A percentile compares a stretch with the other conserved stretches of the same genome.
phyloP scores from a whole-genome alignment of 2,113 vertebrate genomes.

The Budorcas taxicolor region DNA sequence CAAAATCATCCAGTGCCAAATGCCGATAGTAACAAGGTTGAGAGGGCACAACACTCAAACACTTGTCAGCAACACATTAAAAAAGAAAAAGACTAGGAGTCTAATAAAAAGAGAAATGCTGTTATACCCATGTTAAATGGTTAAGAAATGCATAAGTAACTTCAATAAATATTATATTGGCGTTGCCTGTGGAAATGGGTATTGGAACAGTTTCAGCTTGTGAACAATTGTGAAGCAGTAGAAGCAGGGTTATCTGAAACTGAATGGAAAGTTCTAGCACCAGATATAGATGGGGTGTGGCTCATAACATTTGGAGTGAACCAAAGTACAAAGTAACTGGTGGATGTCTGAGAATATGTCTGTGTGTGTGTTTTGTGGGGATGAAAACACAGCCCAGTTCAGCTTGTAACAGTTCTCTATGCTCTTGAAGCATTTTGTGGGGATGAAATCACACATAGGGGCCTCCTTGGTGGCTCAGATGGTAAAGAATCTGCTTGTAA shows the following conservation, averaged over 20 bases:
- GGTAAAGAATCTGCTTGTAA: background rate
- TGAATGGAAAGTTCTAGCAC: too few species aligned
- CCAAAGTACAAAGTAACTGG: rapidly evolving
- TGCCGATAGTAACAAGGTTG: background rate
- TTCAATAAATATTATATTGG: background rate
- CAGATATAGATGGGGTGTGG: too few species aligned
- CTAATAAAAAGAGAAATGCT: background rate
- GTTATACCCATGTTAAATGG: background rate
- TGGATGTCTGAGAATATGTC: too few species aligned
- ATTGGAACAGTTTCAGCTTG: background rate
- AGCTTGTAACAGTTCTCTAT: background rate
- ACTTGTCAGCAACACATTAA: background rate
- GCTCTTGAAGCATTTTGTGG: background rate
- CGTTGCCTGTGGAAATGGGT: rapidly evolving
- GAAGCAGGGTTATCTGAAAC: background rate
- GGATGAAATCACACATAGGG: background rate
- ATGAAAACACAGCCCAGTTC: background rate
- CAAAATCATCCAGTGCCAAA: background rate
- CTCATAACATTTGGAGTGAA: rapidly evolving
- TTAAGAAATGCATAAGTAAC: background rate
- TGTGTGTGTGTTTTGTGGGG: background rate
- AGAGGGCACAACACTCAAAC: background rate
- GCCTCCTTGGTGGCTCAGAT: background rate
- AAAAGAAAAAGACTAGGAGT: background rate
- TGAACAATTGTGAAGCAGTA: background rate